Base-by-base conservation (phyloP, 2,113 vertebrate genomes). In the Hiodon tergisus region DNA sequence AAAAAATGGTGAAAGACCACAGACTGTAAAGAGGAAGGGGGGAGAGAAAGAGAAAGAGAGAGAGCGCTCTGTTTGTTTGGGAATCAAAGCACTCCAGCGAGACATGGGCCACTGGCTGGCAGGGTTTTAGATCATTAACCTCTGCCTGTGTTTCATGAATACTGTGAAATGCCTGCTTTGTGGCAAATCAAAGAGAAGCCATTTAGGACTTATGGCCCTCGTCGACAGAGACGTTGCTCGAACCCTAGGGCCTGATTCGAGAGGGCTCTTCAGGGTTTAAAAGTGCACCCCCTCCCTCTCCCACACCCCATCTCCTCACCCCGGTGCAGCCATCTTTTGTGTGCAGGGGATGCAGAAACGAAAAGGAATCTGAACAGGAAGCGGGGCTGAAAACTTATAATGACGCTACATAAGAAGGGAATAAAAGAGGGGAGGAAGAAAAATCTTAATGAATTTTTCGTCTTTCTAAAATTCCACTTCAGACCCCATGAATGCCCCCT, bases 61-160 rank as follows among this genome's bases (percentile, higher is more conserved):
- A 74, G 81, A 81, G 86, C 79, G 78, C 81, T 83, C 88, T 91
- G 90, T 83, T 88, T 87, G 85, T 84, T 85, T 79, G 82, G 78
- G 85, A 90, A 90, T 91, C 87, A 93, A 93, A 92, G 91, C 88
- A 86, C 86, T 91, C 87, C 87, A 91, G 87, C 88, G 86, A 87
- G 89, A 88, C 86, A 84, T 88, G 81, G 88, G 90, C 88, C 84
- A 86, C 81, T 87, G 90, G 91, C 92, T 91, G 90, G 91, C 85
- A 89, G 89, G 91, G 92, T 91, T 93, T 95, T 94, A 94, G 93
- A 95, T 94, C 92, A 92, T 93, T 95, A 94, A 90, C 90, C 89
- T 85, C 92, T 90, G 92, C 88, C 91, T 88, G 88, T 90, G 88
- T 90, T 91, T 89, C 88, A 89, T 88, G 92, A 93, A 92, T 90